A percentile compares a stretch with the other conserved stretches of the same genome.
Evolutionary conservation across 2,113 vertebrate species (phyloP).

Genomic region (Chaenocephalus aceratus): DNA sequence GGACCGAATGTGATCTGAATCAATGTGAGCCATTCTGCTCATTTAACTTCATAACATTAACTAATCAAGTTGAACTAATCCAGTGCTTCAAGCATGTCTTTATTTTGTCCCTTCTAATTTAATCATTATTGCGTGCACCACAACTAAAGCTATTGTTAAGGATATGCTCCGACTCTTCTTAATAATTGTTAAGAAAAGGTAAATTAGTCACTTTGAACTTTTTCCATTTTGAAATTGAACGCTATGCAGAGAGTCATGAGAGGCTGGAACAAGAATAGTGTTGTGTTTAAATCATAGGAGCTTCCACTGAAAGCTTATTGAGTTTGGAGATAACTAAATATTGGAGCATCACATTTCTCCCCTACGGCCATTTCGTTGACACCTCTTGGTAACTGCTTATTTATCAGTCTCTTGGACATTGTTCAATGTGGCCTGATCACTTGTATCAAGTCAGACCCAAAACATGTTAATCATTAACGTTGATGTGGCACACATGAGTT

Average conservation of each 20-base stretch:
- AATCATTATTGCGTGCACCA: background rate
- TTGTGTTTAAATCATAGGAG: conserved; percentile 3
- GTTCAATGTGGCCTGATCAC: background rate
- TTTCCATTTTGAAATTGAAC: background rate
- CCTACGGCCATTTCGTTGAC: background rate
- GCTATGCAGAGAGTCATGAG: background rate
- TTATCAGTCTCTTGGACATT: conserved; percentile 16
- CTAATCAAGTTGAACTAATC: background rate
- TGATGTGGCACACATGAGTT: conserved; percentile 37
- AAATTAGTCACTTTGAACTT: background rate
- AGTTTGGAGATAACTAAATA: conserved; percentile 3
- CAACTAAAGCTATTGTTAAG: background rate
- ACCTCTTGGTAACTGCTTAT: conserved; percentile 8
- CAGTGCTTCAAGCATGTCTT: background rate
- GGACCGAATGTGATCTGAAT: conserved; percentile 13
- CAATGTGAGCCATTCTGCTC: background rate
- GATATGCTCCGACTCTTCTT: background rate
- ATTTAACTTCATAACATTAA: background rate
- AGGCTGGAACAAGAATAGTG: background rate
- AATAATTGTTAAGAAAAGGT: background rate
- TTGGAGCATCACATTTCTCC: background rate
- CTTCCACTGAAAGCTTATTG: conserved; percentile 9
- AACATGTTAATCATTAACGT: conserved; percentile 41
- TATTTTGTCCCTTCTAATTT: background rate
- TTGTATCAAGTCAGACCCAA: conserved; percentile 6